Conservation (phyloP, 2,113 vertebrate genomes). For the Oncorhynchus kisutch region DNA sequence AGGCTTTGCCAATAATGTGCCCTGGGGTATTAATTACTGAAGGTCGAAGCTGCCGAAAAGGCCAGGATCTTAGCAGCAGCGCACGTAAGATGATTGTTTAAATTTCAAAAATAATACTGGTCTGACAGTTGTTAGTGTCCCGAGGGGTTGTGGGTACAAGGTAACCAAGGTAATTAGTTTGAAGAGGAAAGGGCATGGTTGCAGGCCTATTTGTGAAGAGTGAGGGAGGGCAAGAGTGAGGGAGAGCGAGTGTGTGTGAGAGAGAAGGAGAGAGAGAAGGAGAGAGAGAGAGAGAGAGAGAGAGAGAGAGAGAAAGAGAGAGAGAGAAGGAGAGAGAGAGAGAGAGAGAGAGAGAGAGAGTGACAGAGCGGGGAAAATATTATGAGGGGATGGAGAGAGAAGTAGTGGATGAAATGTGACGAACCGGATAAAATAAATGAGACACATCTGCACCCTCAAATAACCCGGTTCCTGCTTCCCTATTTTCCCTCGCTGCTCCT, state of each 20-base stretch:
- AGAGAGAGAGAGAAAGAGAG: not conserved
- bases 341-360: conserved; percentile 2
- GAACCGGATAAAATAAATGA: conserved; percentile 21
- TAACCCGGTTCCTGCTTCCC: conserved; percentile 12
- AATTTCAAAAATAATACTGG: conserved; percentile 85
- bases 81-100: conserved; percentile 84
- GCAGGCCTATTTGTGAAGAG: conserved; percentile 77
- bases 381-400: not conserved
- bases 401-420: conserved; percentile 14
- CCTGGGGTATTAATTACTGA: conserved; percentile 86
- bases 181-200: conserved; percentile 83
- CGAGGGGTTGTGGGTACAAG: conserved; percentile 75
- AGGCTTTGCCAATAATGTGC: conserved; percentile 83
- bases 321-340: not conserved
- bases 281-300: conserved; percentile 1
- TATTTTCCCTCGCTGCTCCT: not conserved
- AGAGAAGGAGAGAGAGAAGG: not conserved
- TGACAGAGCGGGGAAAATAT: not conserved
- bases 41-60: conserved; percentile 83
- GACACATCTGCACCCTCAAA: conserved; percentile 26
- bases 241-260: conserved; percentile 9
- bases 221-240: conserved; percentile 30
- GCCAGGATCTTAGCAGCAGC: conserved; percentile 81
- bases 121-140: conserved; percentile 81
- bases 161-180: conserved; percentile 83